phyloP scores from a whole-genome alignment of 2,797 vertebrate genomes.

The Acomys russatus region DNA sequence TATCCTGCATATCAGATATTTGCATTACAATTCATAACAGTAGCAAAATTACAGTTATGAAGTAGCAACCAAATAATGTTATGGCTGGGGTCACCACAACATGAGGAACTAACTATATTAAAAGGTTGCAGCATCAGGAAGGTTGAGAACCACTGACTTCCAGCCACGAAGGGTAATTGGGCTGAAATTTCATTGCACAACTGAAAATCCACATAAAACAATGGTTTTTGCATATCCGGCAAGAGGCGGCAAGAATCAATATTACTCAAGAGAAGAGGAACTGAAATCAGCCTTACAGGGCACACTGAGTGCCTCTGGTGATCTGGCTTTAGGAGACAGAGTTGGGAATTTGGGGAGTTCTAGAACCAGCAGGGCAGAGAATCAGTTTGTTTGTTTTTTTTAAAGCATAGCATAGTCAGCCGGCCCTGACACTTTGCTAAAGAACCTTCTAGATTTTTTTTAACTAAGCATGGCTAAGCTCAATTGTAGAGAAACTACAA shows the following conservation, averaged over 20 bases:
- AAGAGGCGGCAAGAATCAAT: background rate
- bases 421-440: too few species aligned
- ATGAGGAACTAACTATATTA: background rate
- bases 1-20: background rate
- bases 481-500: background rate
- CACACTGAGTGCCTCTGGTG: background rate
- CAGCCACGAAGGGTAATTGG: background rate
- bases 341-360: background rate
- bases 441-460: background rate
- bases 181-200: background rate
- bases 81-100: background rate
- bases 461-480: background rate
- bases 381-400: too few species aligned
- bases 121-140: too few species aligned
- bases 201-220: background rate
- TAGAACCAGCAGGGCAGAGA: background rate
- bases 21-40: background rate
- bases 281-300: background rate
- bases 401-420: too few species aligned
- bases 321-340: background rate
- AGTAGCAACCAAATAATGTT: background rate
- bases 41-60: background rate
- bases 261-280: background rate
- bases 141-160: background rate
- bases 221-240: background rate